Base-by-base conservation (phyloP, 1,140 invertebrate genomes). In the Goniozus legneri region DNA sequence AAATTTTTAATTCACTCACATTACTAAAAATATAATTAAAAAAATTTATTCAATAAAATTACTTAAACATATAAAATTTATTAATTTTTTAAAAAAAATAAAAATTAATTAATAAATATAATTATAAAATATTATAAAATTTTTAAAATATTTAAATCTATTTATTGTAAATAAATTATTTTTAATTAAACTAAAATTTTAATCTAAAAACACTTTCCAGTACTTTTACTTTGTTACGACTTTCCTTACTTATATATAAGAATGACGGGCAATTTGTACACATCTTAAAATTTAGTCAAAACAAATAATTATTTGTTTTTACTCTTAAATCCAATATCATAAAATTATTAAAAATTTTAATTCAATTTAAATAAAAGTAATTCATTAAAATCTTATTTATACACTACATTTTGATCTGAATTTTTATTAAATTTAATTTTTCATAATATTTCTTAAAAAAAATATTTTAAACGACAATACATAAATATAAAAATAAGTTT, bases 211-310 rank as follows among this genome's bases (percentile, higher is more conserved):
- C 73, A 83, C 70, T 77, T 84, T 84, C 82, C 80, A 80, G 73
- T 83, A 83, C 66, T 65, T 76, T 79, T 82, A 84, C 82, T 84
- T 74, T 84, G 82, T 84, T 84, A 83, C 82, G 82, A 84, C 82
- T 84, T 84, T 78, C 83, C 77, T 76, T 72, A 76, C 69, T 68
- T 77, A 56, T 49, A 40, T 61, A 73, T 71, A 75, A 81, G 77
- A 84, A 71, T 74, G 82, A 84, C 80, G 81, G 81, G 82, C 81
- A 77, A 84, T 85, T 78, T 83, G 80, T 82, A 72, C 79, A 79
- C 76, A 77, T 71, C 71, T 73, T 69, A 65, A 47, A 62, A 72
- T 69, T 73, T 71, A 69, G 44, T 64, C 60, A 67, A 62, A 60
- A 56, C 60, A 65, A 56, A 61, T 53, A 71, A 64, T 52, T 69